Base-by-base conservation (phyloP, 2,888 invertebrate species). In the Zygaena filipendulae region DNA sequence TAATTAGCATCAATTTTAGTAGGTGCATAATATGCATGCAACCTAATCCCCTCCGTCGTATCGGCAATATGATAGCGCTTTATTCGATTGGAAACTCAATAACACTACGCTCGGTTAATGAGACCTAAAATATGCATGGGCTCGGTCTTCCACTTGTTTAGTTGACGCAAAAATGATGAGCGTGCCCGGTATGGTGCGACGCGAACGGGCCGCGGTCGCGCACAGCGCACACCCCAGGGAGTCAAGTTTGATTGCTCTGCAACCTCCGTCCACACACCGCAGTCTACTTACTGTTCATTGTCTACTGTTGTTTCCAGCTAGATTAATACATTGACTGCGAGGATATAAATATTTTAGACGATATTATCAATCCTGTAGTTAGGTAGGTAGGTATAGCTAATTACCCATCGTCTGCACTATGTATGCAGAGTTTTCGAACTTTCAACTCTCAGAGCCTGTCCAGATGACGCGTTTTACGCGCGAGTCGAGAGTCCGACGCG, bases 271-370 rank as follows among this genome's bases (percentile, higher is more conserved):
- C 59, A 57, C 16, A 6, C 16, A n/a, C 59, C 57, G 49, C 55
- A 55, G 59, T 52, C 59, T 16, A 16, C 16, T n/a, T n/a, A 16
- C 16, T 16, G 16, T 16, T 16, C 7, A 7, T 16, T 16, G 16
- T 7, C 16, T n/a, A 55, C 58, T 59, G 68, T 63, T 66, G 66
- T 70, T 67, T 68, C 68, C 62, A 57, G 49, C 48, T 45, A 55
- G 52, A 66, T 67, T 69, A 71, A 71, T 72, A 72, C 52, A 68
- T 72, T 70, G 71, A n/a, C n/a, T n/a, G n/a, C n/a, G n/a, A n/a
- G n/a, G n/a, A n/a, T n/a, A n/a, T n/a, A n/a, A 50, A 47, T 56
- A 50, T 53, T 55, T 52, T 53, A n/a, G n/a, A n/a, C n/a, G n/a
- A n/a, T n/a, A n/a, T n/a, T n/a, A n/a, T n/a, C n/a, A n/a, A n/a